A percentile compares a stretch with the other conserved stretches of the same genome.
Conservation (phyloP, 1,140 invertebrate genomes). For the Goniozus legneri region DNA sequence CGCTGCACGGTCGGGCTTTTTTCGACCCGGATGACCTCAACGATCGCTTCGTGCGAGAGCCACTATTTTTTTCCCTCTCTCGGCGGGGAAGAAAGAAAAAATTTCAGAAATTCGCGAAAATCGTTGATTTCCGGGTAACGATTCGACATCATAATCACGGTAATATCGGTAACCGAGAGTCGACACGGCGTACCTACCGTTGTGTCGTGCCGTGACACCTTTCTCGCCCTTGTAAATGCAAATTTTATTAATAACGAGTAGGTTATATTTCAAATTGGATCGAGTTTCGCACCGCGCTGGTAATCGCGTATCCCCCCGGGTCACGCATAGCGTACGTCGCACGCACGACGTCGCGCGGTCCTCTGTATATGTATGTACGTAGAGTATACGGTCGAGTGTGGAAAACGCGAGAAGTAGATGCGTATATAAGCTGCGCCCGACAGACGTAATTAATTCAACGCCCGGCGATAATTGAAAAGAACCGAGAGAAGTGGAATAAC, state of each 20-base stretch:
- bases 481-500: too few relatives aligned
- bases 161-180: conserved; percentile 18
- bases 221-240: conserved; percentile 47
- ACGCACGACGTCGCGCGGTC: conserved; percentile 12
- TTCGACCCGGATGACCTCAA: conserved; percentile 6
- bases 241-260: conserved; percentile 46
- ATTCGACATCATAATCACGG: conserved; percentile 8
- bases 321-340: conserved; percentile 27
- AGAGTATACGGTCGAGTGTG: too few relatives aligned
- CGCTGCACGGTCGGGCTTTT: too few relatives aligned
- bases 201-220: conserved; percentile 30
- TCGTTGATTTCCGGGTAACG: neutral
- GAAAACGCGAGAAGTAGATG: too few relatives aligned
- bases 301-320: conserved; percentile 28
- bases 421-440: too few relatives aligned
- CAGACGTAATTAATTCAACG: too few relatives aligned
- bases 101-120: neutral
- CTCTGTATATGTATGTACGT: too few relatives aligned
- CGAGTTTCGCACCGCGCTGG: conserved; percentile 26
- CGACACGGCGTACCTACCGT: conserved; percentile 13
- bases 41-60: neutral
- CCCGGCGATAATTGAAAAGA: too few relatives aligned
- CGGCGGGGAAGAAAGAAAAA: neutral
- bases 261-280: conserved; percentile 40
- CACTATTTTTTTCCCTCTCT: neutral